Conservation (phyloP, 2,888 invertebrate genomes). For the Nephrotoma flavescens region DNA sequence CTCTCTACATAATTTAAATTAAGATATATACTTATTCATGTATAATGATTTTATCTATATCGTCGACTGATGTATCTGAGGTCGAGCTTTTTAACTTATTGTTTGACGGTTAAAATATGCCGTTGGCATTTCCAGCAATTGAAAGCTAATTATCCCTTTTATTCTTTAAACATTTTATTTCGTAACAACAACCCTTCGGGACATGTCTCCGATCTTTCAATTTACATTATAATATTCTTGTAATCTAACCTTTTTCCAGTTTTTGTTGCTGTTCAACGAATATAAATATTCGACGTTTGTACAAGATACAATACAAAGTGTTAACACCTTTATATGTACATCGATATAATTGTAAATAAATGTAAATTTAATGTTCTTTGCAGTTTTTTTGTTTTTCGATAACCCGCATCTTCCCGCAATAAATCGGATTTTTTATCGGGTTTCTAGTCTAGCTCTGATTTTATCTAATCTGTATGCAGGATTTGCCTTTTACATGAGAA, state of each 20-base stretch:
- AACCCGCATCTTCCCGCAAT: neutral
- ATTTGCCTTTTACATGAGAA: neutral
- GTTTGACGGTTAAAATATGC: neutral
- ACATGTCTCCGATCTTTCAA: neutral
- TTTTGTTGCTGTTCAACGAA: neutral
- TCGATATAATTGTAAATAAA: neutral
- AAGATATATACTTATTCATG: neutral
- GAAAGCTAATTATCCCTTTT: neutral
- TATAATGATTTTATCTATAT: neutral
- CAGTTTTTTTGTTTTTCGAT: neutral
- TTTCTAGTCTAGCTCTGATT: neutral
- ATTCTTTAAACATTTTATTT: neutral
- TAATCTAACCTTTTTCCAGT: neutral
- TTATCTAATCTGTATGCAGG: neutral
- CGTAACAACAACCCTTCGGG: neutral
- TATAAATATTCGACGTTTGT: neutral
- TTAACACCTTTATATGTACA: neutral
- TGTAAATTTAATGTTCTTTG: neutral
- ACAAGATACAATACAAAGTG: neutral
- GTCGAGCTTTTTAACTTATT: neutral
- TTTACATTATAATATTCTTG: neutral
- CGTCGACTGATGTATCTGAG: neutral
- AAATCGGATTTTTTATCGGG: neutral
- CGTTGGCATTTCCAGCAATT: neutral
- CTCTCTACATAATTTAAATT: neutral